Base-by-base conservation (phyloP, 1,140 invertebrate species). In the Meloidogyne floridensis region DNA sequence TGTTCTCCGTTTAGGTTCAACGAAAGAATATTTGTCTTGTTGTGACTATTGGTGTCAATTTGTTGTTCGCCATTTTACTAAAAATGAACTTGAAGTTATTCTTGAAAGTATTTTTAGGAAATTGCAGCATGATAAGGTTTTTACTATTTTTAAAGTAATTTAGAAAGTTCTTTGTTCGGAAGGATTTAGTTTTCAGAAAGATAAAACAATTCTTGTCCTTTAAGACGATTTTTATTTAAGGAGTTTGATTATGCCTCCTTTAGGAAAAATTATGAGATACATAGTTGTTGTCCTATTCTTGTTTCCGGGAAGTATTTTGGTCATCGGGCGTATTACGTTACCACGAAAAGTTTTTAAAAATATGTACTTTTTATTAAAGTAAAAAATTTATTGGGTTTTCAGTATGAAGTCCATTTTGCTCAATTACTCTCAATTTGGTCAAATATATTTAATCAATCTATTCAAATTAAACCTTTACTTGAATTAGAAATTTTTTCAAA, bases 11-110 rank as follows among this genome's bases (percentile, higher is more conserved):
- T 20, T 87, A 18, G 51, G 51, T 3, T 69, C 76, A 42, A 51
- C 80, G 13, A 76, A 86, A 65, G 71, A 59, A 13, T 86, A 86
- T 53, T 13, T 87, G 54, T 11, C 59, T 3, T 81, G 83, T 69
- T 79, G 75, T 69, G 75, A 75, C 15, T 72, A 85, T 79, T 86
- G 85, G 85, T 72, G 84, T 10, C 86, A 87, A 51, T 87, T 87
- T 77, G 86, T 79, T 42, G 83, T 72, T 51, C 72, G 83, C n/a
- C 73, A 85, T 42, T 85, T 85, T 70, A 79, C 81, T 10, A 80
- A 74, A 8, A 80, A 83, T 51, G 86, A 85, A 69, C 32, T 85
- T 47, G 42, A 85, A 42, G 71, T 87, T 42, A 84, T 85, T 65
- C 42, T 85, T 51, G 84, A 85, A 43, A 70, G 42, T 20, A 69